Percentiles rank a stretch among this genome's conserved stretches.
Conservation (phyloP, 2,113 vertebrate genomes). For the Rhabdornis inornatus region DNA sequence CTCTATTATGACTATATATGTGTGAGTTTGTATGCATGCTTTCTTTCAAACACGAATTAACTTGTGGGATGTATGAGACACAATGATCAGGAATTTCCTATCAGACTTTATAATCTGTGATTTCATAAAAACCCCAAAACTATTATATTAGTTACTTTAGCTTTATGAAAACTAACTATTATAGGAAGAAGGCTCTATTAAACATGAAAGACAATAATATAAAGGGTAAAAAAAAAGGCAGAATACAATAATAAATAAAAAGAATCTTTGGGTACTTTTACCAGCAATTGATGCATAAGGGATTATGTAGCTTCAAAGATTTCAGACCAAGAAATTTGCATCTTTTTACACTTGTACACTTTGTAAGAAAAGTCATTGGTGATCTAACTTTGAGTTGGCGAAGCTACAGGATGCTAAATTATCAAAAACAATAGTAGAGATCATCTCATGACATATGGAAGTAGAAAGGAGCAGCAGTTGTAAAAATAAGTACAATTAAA, state of each 20-base stretch:
- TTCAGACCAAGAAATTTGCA: conserved; percentile 16
- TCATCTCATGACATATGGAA: conserved; percentile 13
- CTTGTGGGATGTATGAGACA: background rate
- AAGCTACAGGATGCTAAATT: conserved; percentile 44
- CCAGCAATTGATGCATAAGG: conserved; percentile 40
- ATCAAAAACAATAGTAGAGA: background rate
- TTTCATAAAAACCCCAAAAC: background rate
- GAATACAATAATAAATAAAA: background rate
- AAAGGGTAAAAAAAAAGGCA: background rate
- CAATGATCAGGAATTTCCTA: background rate
- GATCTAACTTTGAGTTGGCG: conserved; percentile 39
- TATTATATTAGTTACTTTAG: background rate
- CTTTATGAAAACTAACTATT: background rate
- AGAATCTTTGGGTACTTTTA: conserved; percentile 4
- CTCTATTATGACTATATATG: background rate
- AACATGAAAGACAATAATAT: background rate
- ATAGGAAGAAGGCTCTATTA: background rate
- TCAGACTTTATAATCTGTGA: background rate
- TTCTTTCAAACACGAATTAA: background rate
- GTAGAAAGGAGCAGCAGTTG: conserved; percentile 29
- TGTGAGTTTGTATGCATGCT: background rate
- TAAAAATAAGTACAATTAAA: background rate
- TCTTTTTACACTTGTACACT: conserved; percentile 11
- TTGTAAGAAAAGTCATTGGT: conserved; percentile 17
- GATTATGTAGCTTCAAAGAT: conserved; percentile 8